Evolutionary conservation across 1,140 invertebrate species (phyloP).

Genomic region (Chelonus insularis): DNA sequence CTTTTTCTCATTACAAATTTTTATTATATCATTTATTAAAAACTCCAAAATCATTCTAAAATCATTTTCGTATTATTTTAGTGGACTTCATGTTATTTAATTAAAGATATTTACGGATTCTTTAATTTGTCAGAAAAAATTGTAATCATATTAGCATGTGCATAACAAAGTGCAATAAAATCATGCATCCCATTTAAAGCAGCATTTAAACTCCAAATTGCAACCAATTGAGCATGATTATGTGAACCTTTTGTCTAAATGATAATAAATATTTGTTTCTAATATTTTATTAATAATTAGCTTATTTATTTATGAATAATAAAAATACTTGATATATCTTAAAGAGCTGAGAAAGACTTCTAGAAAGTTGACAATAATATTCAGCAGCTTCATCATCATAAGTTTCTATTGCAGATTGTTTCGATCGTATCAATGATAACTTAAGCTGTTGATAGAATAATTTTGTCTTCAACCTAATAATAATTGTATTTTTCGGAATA

Average conservation of each 20-base stretch:
- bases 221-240: conserved; percentile 59
- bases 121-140: conserved; percentile 38
- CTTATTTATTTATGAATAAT: conserved; percentile 4
- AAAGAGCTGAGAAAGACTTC: conserved; percentile 57
- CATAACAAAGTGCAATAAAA: conserved; percentile 59
- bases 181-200: conserved; percentile 57
- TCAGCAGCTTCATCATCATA: conserved; percentile 36
- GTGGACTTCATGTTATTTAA: conserved; percentile 21
- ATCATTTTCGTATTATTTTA: conserved; percentile 14
- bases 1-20: conserved; percentile 51
- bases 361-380: conserved; percentile 56
- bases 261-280: not conserved
- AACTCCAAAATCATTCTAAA: conserved; percentile 24
- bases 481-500: conserved; percentile 47
- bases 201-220: conserved; percentile 61
- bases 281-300: not conserved
- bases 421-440: conserved; percentile 33
- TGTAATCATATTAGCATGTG: conserved; percentile 63
- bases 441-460: conserved; percentile 40
- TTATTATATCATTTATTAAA: conserved; percentile 49
- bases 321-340: conserved; percentile 51
- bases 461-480: conserved; percentile 45
- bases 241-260: conserved; percentile 47
- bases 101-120: conserved; percentile 32
- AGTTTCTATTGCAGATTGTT: conserved; percentile 11